Evolutionary conservation across 1,140 invertebrate genomes (phyloP), one percentile per base, ranked within the genome.

Genomic region (Brachionus sp.): DNA sequence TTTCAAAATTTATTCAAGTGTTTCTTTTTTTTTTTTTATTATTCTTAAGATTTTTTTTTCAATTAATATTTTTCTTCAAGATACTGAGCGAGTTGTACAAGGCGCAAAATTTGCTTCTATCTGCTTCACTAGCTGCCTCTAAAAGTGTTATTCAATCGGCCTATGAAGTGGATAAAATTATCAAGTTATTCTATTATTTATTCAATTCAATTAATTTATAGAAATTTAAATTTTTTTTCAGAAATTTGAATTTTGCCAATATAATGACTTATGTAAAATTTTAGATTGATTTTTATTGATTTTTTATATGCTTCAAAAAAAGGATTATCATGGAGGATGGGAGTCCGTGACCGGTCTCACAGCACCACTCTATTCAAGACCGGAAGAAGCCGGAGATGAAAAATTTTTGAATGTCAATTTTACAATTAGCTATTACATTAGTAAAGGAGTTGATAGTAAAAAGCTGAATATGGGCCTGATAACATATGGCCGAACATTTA

Each of bases 161-260:
- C 0, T 96, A 96, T 85, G 92, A 95, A 87, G 90, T 96, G 16
- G 78, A 86, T 92, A 96, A 92, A 85, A 88, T 98, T 12, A 93
- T 94, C 86, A 93, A 93, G 92, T 95, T 23, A 25, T 29, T 77
- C 19, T 89, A 25, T 42, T 29, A 33, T 44, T 73, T 25, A 16
- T 35, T 70, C 13, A 73, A 13, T 25, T 66, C 5, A 4, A 82
- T 13, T 98, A 25, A 92, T 12, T 5, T 16, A 12, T 35, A 1
- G 12, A 77, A 46, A 19, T 77, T 44, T 57, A 53, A 62, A 78
- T 46, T 44, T 16, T 23, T 13, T 86, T 85, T 57, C 88, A 94
- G 93, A 86, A 92, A 96, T 88, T 88, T 98, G 83, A 95, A 98
- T 89, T 97, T 96, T 91, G 93, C 98, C 90, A 98, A 97, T 89